Base-by-base conservation (phyloP, 1,140 invertebrate species). In the Drosophila oshimai region DNA sequence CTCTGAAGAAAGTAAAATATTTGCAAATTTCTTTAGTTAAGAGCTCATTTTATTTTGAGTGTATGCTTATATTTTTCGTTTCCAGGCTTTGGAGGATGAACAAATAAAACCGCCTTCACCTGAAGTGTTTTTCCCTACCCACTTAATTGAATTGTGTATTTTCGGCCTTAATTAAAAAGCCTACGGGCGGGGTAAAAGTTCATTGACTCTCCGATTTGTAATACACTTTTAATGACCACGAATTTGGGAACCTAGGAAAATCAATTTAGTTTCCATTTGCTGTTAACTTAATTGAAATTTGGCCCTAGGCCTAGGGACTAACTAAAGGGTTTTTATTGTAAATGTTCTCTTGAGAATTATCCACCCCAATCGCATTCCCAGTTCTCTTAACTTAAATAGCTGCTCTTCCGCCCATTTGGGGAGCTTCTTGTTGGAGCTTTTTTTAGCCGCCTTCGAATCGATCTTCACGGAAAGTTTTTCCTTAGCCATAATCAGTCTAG, bases 241-340 rank as follows among this genome's bases (percentile, higher is more conserved):
- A 24, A 39, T 29, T 33, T 10, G 29, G 45, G 39, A 55, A 65
- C 36, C 31, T 45, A 47, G 55, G 39, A 34, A 60, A 84, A 75
- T 74, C 54, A 61, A 74, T 86, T 80, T 41, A 53, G 61, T 73
- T 61, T 60, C 12, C 37, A 41, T 36, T 70, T 53, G 54, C 22
- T 68, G 70, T 84, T 87, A 76, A 73, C 39, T 72, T 80, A 86
- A 87, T 76, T 76, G 55, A 39, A 49, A 42, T 49, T 34, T 47
- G 15, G 54, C 44, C 33, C 28, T 26, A 13, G 33, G 62, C 37
- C 13, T 41, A 10, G 42, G 37, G 22, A 31, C 64, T 10, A 26
- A 24, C 13, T 22, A 17, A 9, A 54, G 50, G 49, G 31, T 47
- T 31, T 46, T 65, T 12, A 20, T 26, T 58, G 29, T 24, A 60